These are phyloP conservation scores for Campoletis sonorensis DNA, from an alignment of 1,140 invertebrate genomes.

Conservation along the genomic window DNA sequence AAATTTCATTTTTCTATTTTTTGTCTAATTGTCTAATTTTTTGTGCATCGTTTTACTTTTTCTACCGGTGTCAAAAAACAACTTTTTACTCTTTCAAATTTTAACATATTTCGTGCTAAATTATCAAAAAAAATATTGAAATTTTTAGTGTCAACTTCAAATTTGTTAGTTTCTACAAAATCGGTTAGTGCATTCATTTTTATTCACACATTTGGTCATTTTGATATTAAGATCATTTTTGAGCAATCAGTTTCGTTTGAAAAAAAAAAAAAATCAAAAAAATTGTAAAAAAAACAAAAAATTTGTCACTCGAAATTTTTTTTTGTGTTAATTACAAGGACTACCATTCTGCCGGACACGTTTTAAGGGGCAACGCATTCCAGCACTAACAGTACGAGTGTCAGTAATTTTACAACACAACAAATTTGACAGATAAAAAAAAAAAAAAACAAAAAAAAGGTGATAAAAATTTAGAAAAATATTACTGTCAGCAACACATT, in stretches of 20 bases:
- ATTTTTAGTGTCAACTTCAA: background rate
- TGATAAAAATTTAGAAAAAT: no score
- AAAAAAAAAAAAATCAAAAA: background rate
- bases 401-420: slow-evolving; percentile 25
- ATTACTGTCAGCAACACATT: no score
- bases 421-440: slow-evolving; percentile 13
- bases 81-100: no score
- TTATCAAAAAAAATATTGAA: background rate
- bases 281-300: background rate
- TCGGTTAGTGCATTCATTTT: slow-evolving; percentile 14
- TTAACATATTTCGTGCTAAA: background rate
- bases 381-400: slow-evolving; percentile 35
- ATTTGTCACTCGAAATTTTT: background rate
- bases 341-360: background rate
- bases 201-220: slow-evolving; percentile 24
- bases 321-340: slow-evolving; percentile 19
- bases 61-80: background rate
- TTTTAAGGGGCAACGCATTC: slow-evolving; percentile 2
- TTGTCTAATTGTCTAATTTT: slow-evolving; percentile 7
- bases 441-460: background rate
- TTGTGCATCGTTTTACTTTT: background rate
- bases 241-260: slow-evolving; percentile 18
- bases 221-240: background rate
- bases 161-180: slow-evolving; percentile 15
- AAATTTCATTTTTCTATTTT: slow-evolving; percentile 8